phyloP scores from a whole-genome alignment of 2,888 invertebrate genomes.

The Hyposoter didymator region DNA sequence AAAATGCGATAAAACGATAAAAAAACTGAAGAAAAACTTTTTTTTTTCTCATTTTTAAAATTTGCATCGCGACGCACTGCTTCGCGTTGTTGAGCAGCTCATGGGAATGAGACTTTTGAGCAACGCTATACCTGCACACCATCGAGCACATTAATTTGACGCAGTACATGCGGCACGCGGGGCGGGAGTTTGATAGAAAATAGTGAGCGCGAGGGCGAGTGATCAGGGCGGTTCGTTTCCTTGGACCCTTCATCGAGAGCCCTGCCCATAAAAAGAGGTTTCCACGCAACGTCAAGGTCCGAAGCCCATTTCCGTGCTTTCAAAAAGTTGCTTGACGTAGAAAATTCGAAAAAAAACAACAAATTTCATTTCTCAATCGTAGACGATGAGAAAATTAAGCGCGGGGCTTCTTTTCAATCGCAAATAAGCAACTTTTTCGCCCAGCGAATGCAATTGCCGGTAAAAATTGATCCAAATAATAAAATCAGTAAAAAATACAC shows the following conservation, averaged over 20 bases:
- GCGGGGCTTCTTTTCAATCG: not conserved
- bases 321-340: not conserved
- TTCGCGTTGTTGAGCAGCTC: no score
- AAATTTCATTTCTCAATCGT: not conserved
- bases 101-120: not conserved
- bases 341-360: not conserved
- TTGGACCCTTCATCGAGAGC: slow-evolving; percentile 10
- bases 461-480: slow-evolving; percentile 22
- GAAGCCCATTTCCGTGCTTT: not conserved
- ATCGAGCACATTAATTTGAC: slow-evolving; percentile 6
- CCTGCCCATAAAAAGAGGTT: slow-evolving; percentile 3
- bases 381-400: not conserved
- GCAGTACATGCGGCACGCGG: not conserved
- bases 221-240: not conserved
- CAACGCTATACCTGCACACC: not conserved
- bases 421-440: no score
- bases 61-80: not conserved
- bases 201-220: slow-evolving; percentile 32
- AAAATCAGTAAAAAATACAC: slow-evolving; percentile 15
- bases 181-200: not conserved
- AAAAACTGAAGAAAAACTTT: no score
- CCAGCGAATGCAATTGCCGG: no score
- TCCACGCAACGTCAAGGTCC: not conserved
- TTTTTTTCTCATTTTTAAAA: no score
- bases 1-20: no score